Conservation (phyloP, 1,140 invertebrate species). For the Calliphora vicina region DNA sequence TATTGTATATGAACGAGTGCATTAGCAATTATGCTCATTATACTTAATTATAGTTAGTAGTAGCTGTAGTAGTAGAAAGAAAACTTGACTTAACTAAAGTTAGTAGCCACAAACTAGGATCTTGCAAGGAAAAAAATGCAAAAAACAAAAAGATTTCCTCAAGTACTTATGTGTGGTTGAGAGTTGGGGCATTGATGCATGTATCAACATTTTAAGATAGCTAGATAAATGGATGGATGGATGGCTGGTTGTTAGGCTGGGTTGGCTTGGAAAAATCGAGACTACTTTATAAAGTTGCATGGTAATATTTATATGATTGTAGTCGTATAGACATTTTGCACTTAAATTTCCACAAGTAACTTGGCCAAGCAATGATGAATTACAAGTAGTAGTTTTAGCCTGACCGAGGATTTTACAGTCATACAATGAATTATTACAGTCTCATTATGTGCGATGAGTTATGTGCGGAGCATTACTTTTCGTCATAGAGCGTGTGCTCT, state of each 20-base stretch:
- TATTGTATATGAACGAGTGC: conserved; percentile 42
- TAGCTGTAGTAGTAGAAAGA: background rate
- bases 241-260: background rate
- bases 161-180: background rate
- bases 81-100: background rate
- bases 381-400: conserved; percentile 27
- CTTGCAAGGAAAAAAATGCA: background rate
- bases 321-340: background rate
- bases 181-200: background rate
- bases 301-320: background rate
- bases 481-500: conserved; percentile 34
- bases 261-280: background rate
- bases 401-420: background rate
- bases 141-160: background rate
- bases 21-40: conserved; percentile 64
- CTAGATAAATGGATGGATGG: background rate
- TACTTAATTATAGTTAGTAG: conserved; percentile 58
- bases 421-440: conserved; percentile 61
- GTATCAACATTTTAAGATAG: background rate
- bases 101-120: background rate
- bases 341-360: background rate
- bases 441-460: conserved; percentile 64
- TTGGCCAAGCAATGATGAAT: conserved; percentile 21
- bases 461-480: conserved; percentile 63
- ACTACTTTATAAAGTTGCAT: background rate